A percentile compares a stretch with the other conserved stretches of the same genome.
These are phyloP conservation scores for Nomada flava DNA, from an alignment of 2,888 invertebrate species.

Conservation along the genomic window DNA sequence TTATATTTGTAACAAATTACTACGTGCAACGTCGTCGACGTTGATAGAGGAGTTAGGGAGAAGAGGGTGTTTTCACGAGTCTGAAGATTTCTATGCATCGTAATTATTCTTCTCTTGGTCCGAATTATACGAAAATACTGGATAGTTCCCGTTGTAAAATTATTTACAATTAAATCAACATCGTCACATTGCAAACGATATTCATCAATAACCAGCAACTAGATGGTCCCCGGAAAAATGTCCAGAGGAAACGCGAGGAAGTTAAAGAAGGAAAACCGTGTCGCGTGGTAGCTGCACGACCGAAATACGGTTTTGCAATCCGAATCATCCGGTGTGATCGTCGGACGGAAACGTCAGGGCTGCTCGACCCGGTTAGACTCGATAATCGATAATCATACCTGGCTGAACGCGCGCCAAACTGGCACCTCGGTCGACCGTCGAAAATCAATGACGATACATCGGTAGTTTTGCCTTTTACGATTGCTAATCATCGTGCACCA, in stretches of 20 bases:
- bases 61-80: too few species aligned
- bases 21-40: too few species aligned
- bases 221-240: conserved; percentile 11
- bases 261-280: conserved; percentile 6
- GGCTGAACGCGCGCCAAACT: conserved; percentile 54
- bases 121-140: too few species aligned
- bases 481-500: conserved; percentile 42
- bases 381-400: conserved; percentile 64
- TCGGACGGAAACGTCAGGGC: conserved; percentile 55
- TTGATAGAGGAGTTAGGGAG: too few species aligned
- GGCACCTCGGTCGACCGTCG: conserved; percentile 52
- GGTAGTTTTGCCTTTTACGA: conserved; percentile 54
- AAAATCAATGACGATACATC: conserved; percentile 60
- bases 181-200: too few species aligned
- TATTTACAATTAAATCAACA: too few species aligned
- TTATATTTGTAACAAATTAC: too few species aligned
- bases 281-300: conserved; percentile 19
- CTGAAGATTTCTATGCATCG: too few species aligned
- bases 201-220: not conserved
- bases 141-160: too few species aligned
- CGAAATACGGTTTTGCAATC: conserved; percentile 49
- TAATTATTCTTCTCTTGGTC: too few species aligned
- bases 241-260: not conserved
- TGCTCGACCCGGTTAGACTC: conserved; percentile 60
- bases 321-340: conserved; percentile 54